Percentiles rank a stretch among this genome's conserved stretches.
Evolutionary conservation across 2,113 vertebrate genomes (phyloP).

Genomic region (Ictalurus punctatus): DNA sequence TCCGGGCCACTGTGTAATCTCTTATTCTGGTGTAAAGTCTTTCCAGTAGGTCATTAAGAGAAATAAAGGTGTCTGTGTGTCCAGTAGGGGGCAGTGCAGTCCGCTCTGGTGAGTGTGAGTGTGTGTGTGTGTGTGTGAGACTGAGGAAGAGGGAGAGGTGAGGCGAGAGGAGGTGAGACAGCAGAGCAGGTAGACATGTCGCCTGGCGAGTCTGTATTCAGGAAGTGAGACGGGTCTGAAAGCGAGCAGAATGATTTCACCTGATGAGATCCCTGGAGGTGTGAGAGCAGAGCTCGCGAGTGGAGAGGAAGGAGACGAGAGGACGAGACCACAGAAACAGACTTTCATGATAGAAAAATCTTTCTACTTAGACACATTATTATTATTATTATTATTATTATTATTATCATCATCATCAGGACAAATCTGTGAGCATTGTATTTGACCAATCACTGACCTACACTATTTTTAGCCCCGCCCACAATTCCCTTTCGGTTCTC

Average conservation of each 20-base stretch:
- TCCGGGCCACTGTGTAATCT: neutral
- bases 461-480: neutral
- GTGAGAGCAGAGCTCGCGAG: slow-evolving; percentile 31
- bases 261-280: slow-evolving; percentile 72
- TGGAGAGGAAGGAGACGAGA: neutral
- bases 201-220: slow-evolving; percentile 25
- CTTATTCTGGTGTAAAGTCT: neutral
- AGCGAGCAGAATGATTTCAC: slow-evolving; percentile 66
- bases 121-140: neutral
- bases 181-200: slow-evolving; percentile 23
- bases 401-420: neutral
- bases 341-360: too few species aligned
- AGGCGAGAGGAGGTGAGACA: slow-evolving; percentile 25
- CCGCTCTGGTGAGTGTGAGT: neutral
- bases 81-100: slow-evolving; percentile 69
- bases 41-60: neutral
- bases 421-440: neutral
- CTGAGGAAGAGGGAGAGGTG: neutral
- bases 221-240: slow-evolving; percentile 62
- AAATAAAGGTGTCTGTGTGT: neutral
- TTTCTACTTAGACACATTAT: neutral
- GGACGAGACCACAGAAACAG: neutral
- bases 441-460: neutral
- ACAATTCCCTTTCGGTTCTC: neutral
- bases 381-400: neutral